These are phyloP conservation scores for Manis crassicaudata DNA, from an alignment of 2,797 vertebrate species.

Conservation along the genomic window DNA sequence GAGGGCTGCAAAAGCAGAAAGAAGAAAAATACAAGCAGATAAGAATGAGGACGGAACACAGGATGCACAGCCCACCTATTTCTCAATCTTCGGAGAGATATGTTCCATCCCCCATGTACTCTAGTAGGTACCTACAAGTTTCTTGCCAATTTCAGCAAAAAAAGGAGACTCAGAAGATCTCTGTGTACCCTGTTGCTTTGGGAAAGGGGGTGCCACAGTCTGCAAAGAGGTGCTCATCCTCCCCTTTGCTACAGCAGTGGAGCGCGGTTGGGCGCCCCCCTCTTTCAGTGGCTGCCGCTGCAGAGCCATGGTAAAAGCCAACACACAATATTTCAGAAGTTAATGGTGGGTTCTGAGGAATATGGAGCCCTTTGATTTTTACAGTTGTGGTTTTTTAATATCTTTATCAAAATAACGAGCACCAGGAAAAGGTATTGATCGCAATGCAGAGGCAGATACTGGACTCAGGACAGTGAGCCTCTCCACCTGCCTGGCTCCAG, in stretches of 20 bases:
- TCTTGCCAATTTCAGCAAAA: neutral
- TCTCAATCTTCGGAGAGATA: neutral
- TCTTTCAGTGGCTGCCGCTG: slow-evolving; percentile 60
- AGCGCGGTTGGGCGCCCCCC: neutral
- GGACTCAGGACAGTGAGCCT: neutral
- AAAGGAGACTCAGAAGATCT: neutral
- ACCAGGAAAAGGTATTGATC: neutral
- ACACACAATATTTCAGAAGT: slow-evolving; percentile 59
- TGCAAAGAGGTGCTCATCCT: neutral
- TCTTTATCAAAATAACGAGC: slow-evolving; percentile 51
- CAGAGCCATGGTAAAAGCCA: slow-evolving; percentile 61
- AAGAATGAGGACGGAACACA: neutral
- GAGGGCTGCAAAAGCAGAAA: neutral
- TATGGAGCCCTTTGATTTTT: slow-evolving; percentile 56
- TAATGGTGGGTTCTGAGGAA: slow-evolving; percentile 48
- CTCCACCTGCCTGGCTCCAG: neutral
- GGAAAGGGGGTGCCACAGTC: neutral
- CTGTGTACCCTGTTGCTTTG: neutral
- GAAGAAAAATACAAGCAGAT: neutral
- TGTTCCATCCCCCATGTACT: neutral
- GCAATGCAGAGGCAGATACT: neutral
- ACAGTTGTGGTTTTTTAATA: slow-evolving; percentile 69
- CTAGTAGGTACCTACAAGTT: neutral
- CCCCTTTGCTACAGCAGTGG: neutral
- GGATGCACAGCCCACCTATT: no score